phyloP scores from a whole-genome alignment of 2,113 vertebrate species.

The Crotalus tigris region DNA sequence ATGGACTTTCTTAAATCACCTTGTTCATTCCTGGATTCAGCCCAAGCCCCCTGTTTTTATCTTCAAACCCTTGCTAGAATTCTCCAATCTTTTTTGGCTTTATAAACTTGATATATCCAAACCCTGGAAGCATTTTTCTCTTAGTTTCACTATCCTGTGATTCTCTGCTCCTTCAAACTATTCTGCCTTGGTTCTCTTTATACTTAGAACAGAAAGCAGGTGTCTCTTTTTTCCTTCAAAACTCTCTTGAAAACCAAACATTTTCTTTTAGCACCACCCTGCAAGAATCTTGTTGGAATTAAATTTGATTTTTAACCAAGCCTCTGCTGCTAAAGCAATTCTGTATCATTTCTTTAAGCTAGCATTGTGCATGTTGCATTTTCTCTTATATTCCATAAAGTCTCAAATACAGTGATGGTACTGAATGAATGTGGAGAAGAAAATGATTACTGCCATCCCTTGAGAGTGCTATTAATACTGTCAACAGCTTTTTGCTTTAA shows the following conservation, averaged over 20 bases:
- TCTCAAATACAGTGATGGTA: neutral
- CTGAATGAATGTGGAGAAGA: neutral
- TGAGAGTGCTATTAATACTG: neutral
- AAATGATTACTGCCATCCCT: neutral
- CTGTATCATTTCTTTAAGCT: neutral
- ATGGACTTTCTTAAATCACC: neutral
- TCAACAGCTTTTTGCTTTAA: neutral
- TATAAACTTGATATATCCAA: neutral
- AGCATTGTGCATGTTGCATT: neutral
- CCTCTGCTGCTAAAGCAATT: neutral
- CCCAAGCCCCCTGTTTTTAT: neutral
- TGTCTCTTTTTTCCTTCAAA: neutral
- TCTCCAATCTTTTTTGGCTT: neutral
- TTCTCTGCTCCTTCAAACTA: neutral
- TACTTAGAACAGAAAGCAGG: neutral
- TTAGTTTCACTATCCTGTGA: neutral
- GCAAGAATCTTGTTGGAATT: neutral
- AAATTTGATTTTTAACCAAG: neutral
- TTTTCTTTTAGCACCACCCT: neutral
- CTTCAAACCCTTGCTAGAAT: neutral
- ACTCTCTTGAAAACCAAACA: neutral
- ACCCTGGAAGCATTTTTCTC: neutral
- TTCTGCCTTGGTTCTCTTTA: neutral
- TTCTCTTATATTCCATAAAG: neutral
- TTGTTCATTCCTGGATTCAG: neutral